Evolutionary conservation across 2,888 invertebrate species (phyloP).

Genomic region (Uloborus plumipes): DNA sequence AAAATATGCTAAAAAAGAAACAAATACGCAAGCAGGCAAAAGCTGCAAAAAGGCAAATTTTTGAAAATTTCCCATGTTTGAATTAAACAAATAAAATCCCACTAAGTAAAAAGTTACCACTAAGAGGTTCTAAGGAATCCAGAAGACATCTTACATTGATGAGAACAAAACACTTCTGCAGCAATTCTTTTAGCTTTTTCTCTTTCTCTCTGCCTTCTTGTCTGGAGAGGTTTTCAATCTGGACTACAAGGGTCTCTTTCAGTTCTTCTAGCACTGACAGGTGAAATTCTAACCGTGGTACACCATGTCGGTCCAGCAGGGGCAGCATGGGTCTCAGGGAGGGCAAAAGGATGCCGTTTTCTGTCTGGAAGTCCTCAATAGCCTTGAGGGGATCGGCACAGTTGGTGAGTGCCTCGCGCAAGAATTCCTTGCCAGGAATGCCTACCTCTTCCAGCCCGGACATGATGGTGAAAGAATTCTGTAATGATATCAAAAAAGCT

Average conservation of each 20-base stretch:
- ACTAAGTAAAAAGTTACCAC: too few relatives aligned
- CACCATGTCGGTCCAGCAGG: slow-evolving; percentile 92
- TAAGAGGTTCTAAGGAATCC: too few relatives aligned
- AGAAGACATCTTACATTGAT: slow-evolving; percentile 79
- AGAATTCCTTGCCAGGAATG: slow-evolving; percentile 86
- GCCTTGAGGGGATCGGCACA: slow-evolving; percentile 97
- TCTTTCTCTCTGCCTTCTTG: slow-evolving; percentile 79
- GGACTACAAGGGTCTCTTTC: slow-evolving; percentile 80
- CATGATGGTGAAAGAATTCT: slow-evolving; percentile 38
- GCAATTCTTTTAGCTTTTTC: slow-evolving; percentile 87
- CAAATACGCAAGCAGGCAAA: too few relatives aligned
- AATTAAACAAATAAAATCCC: too few relatives aligned
- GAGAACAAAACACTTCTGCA: slow-evolving; percentile 93
- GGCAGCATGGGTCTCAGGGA: slow-evolving; percentile 95
- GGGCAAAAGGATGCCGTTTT: slow-evolving; percentile 82
- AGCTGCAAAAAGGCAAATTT: too few relatives aligned
- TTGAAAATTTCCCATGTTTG: too few relatives aligned
- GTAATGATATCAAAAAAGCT: too few relatives aligned
- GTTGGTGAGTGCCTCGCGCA: slow-evolving; percentile 92
- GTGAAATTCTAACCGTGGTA: slow-evolving; percentile 93
- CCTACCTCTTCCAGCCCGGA: slow-evolving; percentile 85
- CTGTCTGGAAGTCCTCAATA: slow-evolving; percentile 96
- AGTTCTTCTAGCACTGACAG: slow-evolving; percentile 89
- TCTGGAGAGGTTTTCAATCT: slow-evolving; percentile 86
- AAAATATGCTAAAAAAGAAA: too few relatives aligned